Evolutionary conservation across 2,113 vertebrate genomes (phyloP).

Genomic region (Lampris megalopsis): DNA sequence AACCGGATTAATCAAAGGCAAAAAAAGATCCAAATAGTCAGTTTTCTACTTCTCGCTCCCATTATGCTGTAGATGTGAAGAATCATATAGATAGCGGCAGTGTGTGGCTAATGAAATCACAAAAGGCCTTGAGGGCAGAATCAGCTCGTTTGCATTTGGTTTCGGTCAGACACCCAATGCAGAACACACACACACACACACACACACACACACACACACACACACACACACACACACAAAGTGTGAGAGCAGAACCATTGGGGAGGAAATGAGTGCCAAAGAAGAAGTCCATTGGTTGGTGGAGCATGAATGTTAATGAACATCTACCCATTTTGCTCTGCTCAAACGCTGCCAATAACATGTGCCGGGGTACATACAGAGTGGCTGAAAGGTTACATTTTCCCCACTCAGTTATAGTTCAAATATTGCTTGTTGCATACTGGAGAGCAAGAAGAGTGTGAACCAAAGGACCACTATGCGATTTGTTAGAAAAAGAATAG

Average conservation of each 20-base stretch:
- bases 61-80: slow-evolving; percentile 1
- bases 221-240: not conserved
- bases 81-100: slow-evolving; percentile 4
- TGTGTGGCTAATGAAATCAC: slow-evolving; percentile 9
- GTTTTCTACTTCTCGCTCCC: slow-evolving; percentile 17
- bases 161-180: not conserved
- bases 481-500: no score
- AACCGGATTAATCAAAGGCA: not conserved
- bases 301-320: not conserved
- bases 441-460: no score
- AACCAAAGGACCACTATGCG: no score
- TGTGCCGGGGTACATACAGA: not conserved
- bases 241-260: not conserved
- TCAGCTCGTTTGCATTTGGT: slow-evolving; percentile 7
- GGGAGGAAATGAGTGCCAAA: not conserved
- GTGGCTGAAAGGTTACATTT: no score
- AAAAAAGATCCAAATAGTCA: not conserved
- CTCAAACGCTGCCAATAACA: not conserved
- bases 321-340: not conserved
- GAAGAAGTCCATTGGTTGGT: not conserved
- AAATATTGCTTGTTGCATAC: no score
- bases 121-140: slow-evolving; percentile 11
- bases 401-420: no score
- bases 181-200: no score
- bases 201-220: not conserved